These are phyloP conservation scores for Bryconaethiops microstoma DNA, from an alignment of 2,797 vertebrate species.

Conservation along the genomic window DNA sequence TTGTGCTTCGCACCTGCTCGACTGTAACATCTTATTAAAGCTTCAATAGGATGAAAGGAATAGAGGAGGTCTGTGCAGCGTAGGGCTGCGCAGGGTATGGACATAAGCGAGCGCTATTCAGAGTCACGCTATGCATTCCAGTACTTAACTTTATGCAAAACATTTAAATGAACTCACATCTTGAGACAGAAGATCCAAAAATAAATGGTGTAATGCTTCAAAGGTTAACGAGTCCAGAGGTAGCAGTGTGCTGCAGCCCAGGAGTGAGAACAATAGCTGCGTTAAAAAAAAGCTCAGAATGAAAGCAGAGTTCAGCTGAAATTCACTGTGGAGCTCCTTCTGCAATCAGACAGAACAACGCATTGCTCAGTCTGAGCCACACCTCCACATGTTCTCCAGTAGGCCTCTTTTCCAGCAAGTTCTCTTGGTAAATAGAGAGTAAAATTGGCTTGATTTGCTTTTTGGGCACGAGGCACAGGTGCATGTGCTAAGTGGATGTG, in stretches of 20 bases:
- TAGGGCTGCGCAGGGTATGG: conserved; percentile 21
- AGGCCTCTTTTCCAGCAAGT: neutral
- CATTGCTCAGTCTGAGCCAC: conserved; percentile 7
- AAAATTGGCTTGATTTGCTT: conserved; percentile 28
- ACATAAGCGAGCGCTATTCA: conserved; percentile 11
- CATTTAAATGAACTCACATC: conserved; percentile 21
- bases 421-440: conserved; percentile 22
- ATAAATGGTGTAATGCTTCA: conserved; percentile 9
- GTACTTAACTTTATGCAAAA: conserved; percentile 17
- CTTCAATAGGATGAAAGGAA: conserved; percentile 42
- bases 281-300: conserved; percentile 17
- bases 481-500: conserved; percentile 19
- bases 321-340: conserved; percentile 20
- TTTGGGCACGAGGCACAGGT: conserved; percentile 22
- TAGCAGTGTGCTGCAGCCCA: conserved; percentile 17
- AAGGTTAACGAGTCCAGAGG: conserved; percentile 31
- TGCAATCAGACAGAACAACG: conserved; percentile 21
- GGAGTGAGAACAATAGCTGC: conserved; percentile 3
- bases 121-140: conserved; percentile 25
- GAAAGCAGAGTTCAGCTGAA: conserved; percentile 22
- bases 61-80: conserved; percentile 1
- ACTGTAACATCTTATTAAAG: conserved; percentile 47
- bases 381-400: neutral
- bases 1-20: conserved; percentile 46
- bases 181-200: conserved; percentile 9